Percentiles rank a stretch among this genome's conserved stretches.
Evolutionary conservation across 2,113 vertebrate genomes (phyloP).

Genomic region (Malaclemys terrapin): DNA sequence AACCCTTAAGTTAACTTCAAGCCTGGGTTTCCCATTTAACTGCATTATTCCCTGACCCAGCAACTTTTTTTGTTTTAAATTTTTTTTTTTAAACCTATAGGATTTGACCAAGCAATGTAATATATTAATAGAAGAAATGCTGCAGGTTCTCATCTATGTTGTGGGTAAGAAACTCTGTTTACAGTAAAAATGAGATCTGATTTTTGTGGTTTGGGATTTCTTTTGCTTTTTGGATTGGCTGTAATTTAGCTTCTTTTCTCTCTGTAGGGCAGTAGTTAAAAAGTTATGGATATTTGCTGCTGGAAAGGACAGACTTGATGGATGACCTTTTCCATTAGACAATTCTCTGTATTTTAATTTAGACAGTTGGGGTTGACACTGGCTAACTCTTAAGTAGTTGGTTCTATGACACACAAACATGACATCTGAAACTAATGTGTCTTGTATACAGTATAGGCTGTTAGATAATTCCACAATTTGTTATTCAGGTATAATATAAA

Average conservation of each 20-base stretch:
- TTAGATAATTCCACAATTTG: not conserved
- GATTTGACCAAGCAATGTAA: constrained; percentile 93
- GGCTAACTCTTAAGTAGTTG: not conserved
- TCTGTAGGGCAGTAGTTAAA: not conserved
- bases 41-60: not conserved
- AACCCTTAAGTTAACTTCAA: not conserved
- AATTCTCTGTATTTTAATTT: not conserved
- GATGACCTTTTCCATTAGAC: not conserved
- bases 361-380: not conserved
- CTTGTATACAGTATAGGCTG: not conserved
- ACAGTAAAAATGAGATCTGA: not conserved
- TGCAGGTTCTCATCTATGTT: constrained; percentile 92
- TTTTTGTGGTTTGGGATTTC: not conserved
- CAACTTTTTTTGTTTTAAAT: not conserved
- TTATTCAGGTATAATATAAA: not conserved
- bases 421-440: not conserved
- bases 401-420: not conserved
- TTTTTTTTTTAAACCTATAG: constrained; percentile 75
- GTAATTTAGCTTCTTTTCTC: not conserved
- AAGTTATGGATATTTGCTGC: not conserved
- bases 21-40: not conserved
- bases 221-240: not conserved
- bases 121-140: constrained; percentile 94
- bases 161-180: constrained; percentile 80
- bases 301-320: not conserved